A percentile compares a stretch with the other conserved stretches of the same genome.
Conservation (phyloP, 2,113 vertebrate genomes). For the Vimba vimba region DNA sequence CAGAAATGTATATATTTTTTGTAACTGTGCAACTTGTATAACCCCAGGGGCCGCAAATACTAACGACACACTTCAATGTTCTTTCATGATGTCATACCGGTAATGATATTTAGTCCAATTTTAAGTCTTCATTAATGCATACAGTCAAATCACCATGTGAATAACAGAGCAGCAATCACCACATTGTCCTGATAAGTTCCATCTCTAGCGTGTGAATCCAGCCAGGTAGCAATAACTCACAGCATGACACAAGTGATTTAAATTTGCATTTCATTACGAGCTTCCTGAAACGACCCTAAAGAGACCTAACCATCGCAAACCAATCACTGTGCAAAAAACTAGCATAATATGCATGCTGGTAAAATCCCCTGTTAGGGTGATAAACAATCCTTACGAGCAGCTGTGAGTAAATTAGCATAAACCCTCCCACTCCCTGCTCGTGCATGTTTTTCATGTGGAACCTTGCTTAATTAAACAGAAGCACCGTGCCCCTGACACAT, state of each 20-base stretch:
- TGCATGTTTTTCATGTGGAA: conserved; percentile 22
- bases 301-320: conserved; percentile 3
- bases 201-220: conserved; percentile 7
- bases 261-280: conserved; percentile 29
- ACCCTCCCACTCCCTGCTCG: not conserved
- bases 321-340: not conserved
- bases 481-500: conserved; percentile 20
- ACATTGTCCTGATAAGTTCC: conserved; percentile 11
- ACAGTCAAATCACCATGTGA: conserved; percentile 1
- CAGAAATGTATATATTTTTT: not conserved
- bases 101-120: conserved; percentile 7
- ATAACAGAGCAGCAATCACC: conserved; percentile 23
- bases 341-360: conserved; percentile 9
- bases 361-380: conserved; percentile 23
- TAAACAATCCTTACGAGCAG: conserved; percentile 20
- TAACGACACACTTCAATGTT: not conserved
- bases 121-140: not conserved
- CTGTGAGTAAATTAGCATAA: conserved; percentile 39
- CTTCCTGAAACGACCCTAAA: conserved; percentile 23
- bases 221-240: conserved; percentile 4
- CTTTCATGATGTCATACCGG: not conserved
- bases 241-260: not conserved
- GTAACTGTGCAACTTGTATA: not conserved
- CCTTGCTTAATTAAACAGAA: conserved; percentile 40
- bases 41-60: not conserved